Evolutionary conservation across 2,797 vertebrate genomes (phyloP).

Genomic region (Coccyzus lansbergi): DNA sequence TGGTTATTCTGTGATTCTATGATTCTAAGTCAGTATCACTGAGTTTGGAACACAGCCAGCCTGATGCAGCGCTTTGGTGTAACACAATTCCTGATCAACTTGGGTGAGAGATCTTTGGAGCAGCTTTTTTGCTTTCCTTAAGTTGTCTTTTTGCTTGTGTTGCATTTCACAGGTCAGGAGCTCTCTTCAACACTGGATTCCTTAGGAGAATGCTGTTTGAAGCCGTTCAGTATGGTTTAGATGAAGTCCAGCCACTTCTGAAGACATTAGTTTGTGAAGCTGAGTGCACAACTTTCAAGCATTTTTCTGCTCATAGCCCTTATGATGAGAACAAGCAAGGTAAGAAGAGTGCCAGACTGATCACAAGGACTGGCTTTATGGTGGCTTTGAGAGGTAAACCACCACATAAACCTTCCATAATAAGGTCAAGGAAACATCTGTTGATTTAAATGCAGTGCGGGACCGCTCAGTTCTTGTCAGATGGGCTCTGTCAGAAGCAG

Average conservation of each 20-base stretch:
- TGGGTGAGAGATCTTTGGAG: background rate
- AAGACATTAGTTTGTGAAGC: conserved; percentile 93
- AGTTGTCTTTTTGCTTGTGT: background rate
- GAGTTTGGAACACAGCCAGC: too few species aligned
- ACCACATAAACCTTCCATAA: background rate
- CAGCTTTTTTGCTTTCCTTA: background rate
- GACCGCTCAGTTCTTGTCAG: background rate
- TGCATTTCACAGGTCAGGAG: conserved; percentile 82
- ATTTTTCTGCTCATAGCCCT: conserved; percentile 76
- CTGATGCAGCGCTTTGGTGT: too few species aligned
- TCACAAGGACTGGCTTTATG: background rate
- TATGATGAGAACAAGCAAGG: conserved; percentile 86
- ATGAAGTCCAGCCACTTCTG: conserved; percentile 90
- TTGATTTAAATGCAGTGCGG: background rate
- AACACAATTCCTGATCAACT: too few species aligned
- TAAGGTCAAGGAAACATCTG: background rate
- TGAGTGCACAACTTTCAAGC: conserved; percentile 88
- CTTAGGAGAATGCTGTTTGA: conserved; percentile 91
- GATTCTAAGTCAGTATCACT: too few species aligned
- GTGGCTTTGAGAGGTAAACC: background rate
- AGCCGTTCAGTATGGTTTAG: conserved; percentile 87
- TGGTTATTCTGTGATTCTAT: too few species aligned
- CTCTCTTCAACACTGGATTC: conserved; percentile 93
- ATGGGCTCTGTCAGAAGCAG: background rate
- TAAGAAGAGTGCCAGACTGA: conserved; percentile 40